phyloP scores from a whole-genome alignment of 2,888 invertebrate genomes.

The Agrochola circellaris region DNA sequence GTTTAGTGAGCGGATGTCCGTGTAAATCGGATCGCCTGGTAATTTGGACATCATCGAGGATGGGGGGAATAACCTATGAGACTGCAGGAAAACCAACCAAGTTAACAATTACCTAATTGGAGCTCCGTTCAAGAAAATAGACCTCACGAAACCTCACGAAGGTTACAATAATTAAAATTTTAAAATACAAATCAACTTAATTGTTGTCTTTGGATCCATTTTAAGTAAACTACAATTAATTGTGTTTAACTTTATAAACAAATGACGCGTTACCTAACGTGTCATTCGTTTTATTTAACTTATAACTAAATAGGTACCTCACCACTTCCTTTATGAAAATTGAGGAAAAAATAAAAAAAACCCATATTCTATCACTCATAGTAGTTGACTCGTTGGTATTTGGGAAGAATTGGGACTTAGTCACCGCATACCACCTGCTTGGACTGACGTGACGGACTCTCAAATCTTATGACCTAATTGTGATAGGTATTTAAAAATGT shows the following conservation, averaged over 20 bases:
- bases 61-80: background rate
- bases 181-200: background rate
- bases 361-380: background rate
- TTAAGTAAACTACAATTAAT: background rate
- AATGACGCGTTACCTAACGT: background rate
- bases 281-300: too few relatives aligned
- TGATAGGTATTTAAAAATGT: background rate
- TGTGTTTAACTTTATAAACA: background rate
- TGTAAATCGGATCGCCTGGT: background rate
- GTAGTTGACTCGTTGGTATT: background rate
- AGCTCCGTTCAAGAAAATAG: background rate
- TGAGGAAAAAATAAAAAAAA: background rate
- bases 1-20: slow-evolving; percentile 7
- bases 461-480: background rate
- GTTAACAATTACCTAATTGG: background rate
- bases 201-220: background rate
- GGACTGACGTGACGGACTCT: background rate
- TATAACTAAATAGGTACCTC: background rate
- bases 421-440: background rate
- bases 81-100: background rate
- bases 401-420: background rate
- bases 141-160: background rate
- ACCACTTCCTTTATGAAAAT: background rate
- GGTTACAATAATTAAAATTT: background rate
- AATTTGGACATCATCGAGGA: too few relatives aligned